Base-by-base conservation (phyloP, 2,888 invertebrate species). In the Pachliopta kotzebuea region DNA sequence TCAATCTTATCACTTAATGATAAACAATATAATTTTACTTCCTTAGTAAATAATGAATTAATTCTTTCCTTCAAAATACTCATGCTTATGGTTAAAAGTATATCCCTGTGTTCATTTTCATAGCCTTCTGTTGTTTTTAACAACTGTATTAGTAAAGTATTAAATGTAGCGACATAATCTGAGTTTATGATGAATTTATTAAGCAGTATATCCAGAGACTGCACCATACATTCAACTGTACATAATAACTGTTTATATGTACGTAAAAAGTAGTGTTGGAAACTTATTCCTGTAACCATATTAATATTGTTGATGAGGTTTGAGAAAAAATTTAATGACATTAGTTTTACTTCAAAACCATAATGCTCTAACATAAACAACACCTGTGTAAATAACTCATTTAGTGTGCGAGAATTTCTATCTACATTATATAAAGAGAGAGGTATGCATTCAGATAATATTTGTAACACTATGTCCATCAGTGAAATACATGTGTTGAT, bases 371-470 rank as follows among this genome's bases (percentile, higher is more conserved):
- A 70, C 67, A 89, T 78, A 60, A 79, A 71, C 1, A 90, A 60
- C 29, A 86, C 74, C 64, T 79, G 67, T 21, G 58, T 63, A 56
- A 88, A 81, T 9, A 84, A 55, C 50, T 74, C 69, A 65, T 79
- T 69, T 68, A 77, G 78, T 49, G 82, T 73, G 1, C 58, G 49
- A 62, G 70, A 73, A 54, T 74, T 72, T 62, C 71, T 77, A 60
- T 83, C 76, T 49, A 81, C 76, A 42, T 82, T 73, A 61, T 85
- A 66, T 24, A 88, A 81, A 71, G 83, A 79, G 63, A 78, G 73
- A 20, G 88, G 80, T 68, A 90, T 78, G 59, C 80, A 86, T 67
- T 88, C 84, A 29, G 85, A 79, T 23, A 91, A 70, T n/a, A 91
- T 68, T 69, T 87, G 81, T 21, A 90, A 71, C 21, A 79, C 81